Conservation (phyloP, 2,888 invertebrate genomes). For the Alviniconcha strummeri region DNA sequence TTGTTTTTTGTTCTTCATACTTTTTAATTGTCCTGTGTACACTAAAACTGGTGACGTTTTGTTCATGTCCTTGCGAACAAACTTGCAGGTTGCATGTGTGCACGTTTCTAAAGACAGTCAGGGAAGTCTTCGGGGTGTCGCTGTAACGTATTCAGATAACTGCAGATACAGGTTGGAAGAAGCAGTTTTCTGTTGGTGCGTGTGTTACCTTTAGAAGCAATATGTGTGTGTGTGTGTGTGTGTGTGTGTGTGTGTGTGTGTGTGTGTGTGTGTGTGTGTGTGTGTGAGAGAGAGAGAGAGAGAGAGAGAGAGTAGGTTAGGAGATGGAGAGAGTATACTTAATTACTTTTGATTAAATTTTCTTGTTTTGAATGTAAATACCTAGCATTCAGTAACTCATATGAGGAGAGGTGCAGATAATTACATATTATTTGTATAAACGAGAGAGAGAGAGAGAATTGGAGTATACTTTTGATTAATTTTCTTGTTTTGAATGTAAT, state of each 20-base stretch:
- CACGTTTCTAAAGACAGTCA: too few relatives aligned
- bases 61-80: not conserved
- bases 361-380: not conserved
- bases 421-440: too few relatives aligned
- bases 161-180: not conserved
- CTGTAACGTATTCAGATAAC: not conserved
- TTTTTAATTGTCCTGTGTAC: too few relatives aligned
- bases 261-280: not conserved
- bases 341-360: not conserved
- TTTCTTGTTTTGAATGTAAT: not conserved
- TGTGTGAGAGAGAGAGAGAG: not conserved
- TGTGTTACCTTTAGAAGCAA: not conserved
- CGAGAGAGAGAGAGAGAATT: not conserved
- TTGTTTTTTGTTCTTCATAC: too few relatives aligned
- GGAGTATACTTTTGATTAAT: not conserved
- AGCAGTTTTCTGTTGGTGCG: not conserved
- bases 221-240: not conserved
- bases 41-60: too few relatives aligned
- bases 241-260: not conserved
- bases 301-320: not conserved
- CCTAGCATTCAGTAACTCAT: not conserved
- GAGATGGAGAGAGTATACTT: not conserved
- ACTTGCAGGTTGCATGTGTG: too few relatives aligned
- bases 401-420: not conserved
- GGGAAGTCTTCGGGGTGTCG: not conserved